phyloP scores from a whole-genome alignment of 2,113 vertebrate genomes.

The Zosterops hypoxanthus region DNA sequence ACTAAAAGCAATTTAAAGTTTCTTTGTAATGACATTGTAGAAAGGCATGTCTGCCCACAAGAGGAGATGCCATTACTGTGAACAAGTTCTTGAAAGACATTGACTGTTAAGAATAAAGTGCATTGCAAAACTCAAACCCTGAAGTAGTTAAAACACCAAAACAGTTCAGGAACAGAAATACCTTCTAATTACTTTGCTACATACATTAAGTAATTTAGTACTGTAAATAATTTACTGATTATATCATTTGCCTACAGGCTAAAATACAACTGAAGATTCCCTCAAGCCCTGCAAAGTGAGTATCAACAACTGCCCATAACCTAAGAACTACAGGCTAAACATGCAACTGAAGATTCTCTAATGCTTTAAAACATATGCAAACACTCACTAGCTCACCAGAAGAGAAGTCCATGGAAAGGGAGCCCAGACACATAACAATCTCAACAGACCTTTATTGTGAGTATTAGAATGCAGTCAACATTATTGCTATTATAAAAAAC shows the following conservation, averaged over 20 bases:
- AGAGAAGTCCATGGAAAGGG: not conserved
- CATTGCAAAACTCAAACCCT: not conserved
- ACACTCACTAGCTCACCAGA: not conserved
- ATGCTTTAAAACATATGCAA: not conserved
- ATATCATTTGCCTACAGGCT: not conserved
- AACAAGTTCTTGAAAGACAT: rapidly evolving
- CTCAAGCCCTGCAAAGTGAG: not conserved
- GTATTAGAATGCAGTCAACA: slow-evolving; percentile 51
- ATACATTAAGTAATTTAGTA: not conserved
- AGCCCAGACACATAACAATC: slow-evolving; percentile 44
- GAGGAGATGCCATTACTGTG: not conserved
- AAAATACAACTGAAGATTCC: not conserved
- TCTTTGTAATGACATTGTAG: not conserved
- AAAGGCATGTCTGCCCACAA: not conserved
- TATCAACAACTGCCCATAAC: not conserved
- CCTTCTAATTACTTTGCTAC: not conserved
- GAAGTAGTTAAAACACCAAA: not conserved
- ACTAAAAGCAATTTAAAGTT: not conserved
- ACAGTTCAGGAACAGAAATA: not conserved
- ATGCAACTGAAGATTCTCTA: not conserved
- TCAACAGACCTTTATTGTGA: slow-evolving; percentile 61
- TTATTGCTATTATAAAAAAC: slow-evolving; percentile 61
- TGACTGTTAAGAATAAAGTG: not conserved
- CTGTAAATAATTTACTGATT: not conserved
- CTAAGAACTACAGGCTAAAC: not conserved